Percentiles rank a stretch among this genome's conserved stretches.
Evolutionary conservation across 2,113 vertebrate species (phyloP).

Genomic region (Hippopotamus amphibius): DNA sequence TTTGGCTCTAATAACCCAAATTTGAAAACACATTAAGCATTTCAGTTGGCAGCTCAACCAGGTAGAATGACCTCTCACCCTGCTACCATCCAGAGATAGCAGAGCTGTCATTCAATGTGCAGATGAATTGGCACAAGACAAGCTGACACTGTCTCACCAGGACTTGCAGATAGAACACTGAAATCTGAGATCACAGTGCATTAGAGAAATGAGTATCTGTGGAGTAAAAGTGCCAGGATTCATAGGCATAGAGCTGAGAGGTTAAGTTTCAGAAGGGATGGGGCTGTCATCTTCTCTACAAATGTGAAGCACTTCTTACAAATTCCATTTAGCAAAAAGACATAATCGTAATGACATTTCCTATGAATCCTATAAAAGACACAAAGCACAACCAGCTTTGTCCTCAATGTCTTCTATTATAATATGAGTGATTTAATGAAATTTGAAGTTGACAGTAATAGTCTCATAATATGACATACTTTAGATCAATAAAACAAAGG

Average conservation of each 20-base stretch:
- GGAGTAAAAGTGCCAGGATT: not conserved
- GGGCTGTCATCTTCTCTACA: not conserved
- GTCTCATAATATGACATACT: slow-evolving; percentile 17
- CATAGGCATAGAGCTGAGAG: not conserved
- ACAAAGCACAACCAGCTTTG: not conserved
- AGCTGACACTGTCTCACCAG: not conserved
- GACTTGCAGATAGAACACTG: not conserved
- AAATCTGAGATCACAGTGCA: not conserved
- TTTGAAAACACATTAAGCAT: slow-evolving; percentile 13
- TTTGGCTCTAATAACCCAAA: slow-evolving; percentile 21
- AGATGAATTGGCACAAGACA: not conserved
- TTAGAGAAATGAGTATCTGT: not conserved
- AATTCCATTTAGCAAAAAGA: slow-evolving; percentile 42
- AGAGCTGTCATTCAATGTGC: not conserved
- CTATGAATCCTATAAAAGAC: slow-evolving; percentile 50
- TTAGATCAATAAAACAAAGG: slow-evolving; percentile 64
- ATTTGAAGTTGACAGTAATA: slow-evolving; percentile 52
- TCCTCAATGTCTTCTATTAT: not conserved
- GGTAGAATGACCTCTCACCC: not conserved
- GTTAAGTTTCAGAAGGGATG: not conserved
- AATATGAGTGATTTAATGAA: slow-evolving; percentile 55
- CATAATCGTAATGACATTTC: slow-evolving; percentile 58
- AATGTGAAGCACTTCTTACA: slow-evolving; percentile 53
- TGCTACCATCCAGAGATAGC: not conserved
- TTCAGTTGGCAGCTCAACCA: not conserved